These are phyloP conservation scores for Spialia ferax DNA, from an alignment of 2,888 invertebrate species.

Conservation along the genomic window DNA sequence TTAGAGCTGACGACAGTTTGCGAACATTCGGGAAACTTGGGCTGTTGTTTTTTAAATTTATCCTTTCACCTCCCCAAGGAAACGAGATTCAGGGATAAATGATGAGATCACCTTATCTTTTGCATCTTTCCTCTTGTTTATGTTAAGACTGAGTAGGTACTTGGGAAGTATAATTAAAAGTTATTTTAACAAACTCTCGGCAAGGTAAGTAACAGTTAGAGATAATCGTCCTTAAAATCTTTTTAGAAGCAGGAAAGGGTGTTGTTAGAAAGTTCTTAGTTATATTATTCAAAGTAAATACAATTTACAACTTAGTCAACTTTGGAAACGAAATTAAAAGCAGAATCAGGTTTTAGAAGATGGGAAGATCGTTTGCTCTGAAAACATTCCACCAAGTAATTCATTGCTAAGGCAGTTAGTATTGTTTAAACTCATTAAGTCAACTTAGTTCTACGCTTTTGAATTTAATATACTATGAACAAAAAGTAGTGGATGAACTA, in stretches of 20 bases:
- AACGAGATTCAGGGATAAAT: conserved; percentile 45
- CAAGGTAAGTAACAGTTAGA: conserved; percentile 19
- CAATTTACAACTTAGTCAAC: neutral
- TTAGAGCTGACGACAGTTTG: conserved; percentile 62
- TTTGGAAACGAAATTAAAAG: neutral
- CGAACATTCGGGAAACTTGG: conserved; percentile 50
- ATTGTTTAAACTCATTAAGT: too few species aligned
- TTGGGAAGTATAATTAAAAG: conserved; percentile 35
- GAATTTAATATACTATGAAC: too few species aligned
- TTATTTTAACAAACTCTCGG: conserved; percentile 17
- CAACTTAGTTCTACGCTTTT: too few species aligned
- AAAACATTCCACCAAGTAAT: too few species aligned
- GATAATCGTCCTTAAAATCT: neutral
- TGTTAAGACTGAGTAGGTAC: conserved; percentile 18
- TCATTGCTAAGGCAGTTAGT: too few species aligned
- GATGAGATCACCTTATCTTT: conserved; percentile 48
- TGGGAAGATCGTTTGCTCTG: neutral
- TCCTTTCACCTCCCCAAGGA: conserved; percentile 24
- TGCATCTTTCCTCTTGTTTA: conserved; percentile 40
- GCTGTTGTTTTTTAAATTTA: conserved; percentile 52
- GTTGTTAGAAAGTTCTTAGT: neutral
- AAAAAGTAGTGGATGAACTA: too few species aligned
- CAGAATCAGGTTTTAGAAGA: neutral
- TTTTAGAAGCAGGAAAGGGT: neutral
- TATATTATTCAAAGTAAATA: neutral